These are phyloP conservation scores for Doryteuthis pealeii DNA, from an alignment of 1,140 invertebrate genomes.

Conservation along the genomic window DNA sequence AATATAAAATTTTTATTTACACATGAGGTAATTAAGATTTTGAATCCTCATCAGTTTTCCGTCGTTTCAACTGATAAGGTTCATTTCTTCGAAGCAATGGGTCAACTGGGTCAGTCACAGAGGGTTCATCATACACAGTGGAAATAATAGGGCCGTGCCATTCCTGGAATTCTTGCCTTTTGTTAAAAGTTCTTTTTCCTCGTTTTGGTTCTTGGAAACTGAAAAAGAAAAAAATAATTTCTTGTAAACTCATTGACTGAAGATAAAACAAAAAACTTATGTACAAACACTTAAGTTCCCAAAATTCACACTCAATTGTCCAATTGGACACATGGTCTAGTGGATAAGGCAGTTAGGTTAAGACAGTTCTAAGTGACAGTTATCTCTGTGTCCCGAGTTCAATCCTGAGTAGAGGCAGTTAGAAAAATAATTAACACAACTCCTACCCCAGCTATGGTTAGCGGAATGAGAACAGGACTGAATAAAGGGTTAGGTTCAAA, in stretches of 20 bases:
- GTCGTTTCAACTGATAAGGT: constrained; percentile 41
- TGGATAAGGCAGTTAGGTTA: too few relatives aligned
- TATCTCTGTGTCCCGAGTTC: too few relatives aligned
- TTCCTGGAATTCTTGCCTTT: constrained; percentile 19
- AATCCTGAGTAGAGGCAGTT: too few relatives aligned
- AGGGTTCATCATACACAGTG: constrained; percentile 46
- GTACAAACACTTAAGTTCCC: too few relatives aligned
- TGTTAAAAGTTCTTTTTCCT: constrained; percentile 3
- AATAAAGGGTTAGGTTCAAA: too few relatives aligned
- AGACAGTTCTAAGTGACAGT: too few relatives aligned
- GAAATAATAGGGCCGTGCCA: constrained; percentile 33
- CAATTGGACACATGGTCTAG: too few relatives aligned
- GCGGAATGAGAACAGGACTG: too few relatives aligned
- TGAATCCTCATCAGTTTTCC: background rate
- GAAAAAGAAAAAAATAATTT: constrained; percentile 20
- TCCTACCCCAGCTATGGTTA: too few relatives aligned
- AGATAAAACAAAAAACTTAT: background rate
- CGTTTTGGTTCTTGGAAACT: constrained; percentile 39
- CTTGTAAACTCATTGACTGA: constrained; percentile 16
- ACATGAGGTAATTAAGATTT: background rate
- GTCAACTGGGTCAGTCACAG: constrained; percentile 41
- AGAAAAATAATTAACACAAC: too few relatives aligned
- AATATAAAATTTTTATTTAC: background rate
- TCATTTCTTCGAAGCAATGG: constrained; percentile 37
- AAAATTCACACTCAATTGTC: too few relatives aligned